phyloP scores from a whole-genome alignment of 2,888 invertebrate genomes.

The Dendrolimus houi region DNA sequence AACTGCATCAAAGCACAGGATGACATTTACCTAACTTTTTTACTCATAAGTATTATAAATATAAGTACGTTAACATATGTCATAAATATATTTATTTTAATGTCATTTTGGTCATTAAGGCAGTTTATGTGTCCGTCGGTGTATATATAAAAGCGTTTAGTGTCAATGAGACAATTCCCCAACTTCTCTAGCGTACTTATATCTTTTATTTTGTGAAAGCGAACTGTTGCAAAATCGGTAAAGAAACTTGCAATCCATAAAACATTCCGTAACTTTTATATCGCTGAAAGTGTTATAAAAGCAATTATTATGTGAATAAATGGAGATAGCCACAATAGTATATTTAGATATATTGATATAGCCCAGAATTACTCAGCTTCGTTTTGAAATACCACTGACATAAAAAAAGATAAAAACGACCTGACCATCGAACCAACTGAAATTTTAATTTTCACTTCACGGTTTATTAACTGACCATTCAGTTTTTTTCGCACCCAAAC shows the following conservation, averaged over 20 bases:
- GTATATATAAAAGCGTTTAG: too few species aligned
- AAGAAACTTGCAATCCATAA: neutral
- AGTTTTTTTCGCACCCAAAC: slow-evolving; percentile 43
- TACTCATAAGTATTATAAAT: too few species aligned
- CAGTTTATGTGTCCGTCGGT: too few species aligned
- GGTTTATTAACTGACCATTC: slow-evolving; percentile 38
- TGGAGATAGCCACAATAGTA: neutral
- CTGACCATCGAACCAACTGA: neutral
- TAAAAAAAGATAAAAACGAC: neutral
- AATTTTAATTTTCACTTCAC: slow-evolving; percentile 47
- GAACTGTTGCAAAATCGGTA: neutral
- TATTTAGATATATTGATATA: neutral
- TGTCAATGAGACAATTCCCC: too few species aligned
- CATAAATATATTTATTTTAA: too few species aligned
- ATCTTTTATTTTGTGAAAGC: neutral
- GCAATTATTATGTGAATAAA: neutral
- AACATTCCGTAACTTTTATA: neutral
- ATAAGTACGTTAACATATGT: too few species aligned
- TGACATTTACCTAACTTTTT: too few species aligned
- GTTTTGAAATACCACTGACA: neutral
- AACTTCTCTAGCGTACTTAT: neutral
- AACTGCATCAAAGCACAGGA: too few species aligned
- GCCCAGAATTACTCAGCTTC: neutral
- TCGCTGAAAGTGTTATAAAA: neutral
- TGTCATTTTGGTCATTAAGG: too few species aligned